Conservation (phyloP, 2,888 invertebrate species). For the Gnatocerus cornutus region DNA sequence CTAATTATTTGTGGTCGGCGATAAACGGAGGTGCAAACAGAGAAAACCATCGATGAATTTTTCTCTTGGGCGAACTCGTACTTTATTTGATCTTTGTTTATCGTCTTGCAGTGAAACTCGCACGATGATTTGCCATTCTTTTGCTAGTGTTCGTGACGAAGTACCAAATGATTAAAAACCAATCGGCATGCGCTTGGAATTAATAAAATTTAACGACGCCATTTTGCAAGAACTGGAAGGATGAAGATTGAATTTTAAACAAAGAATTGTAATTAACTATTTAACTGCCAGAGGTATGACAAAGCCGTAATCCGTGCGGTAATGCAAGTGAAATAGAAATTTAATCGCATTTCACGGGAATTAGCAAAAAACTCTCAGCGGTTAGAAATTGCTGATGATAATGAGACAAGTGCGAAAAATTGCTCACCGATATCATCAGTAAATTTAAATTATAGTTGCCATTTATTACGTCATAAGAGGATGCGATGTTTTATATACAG, state of each 20-base stretch:
- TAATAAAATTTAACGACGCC: constrained; percentile 8
- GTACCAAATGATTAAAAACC: constrained; percentile 13
- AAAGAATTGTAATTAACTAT: not conserved
- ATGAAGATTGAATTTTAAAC: constrained; percentile 1
- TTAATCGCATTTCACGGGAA: too few relatives aligned
- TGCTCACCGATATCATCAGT: too few relatives aligned
- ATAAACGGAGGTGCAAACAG: constrained; percentile 9
- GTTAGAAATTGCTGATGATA: too few relatives aligned
- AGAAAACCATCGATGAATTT: constrained; percentile 2
- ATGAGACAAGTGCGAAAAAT: too few relatives aligned
- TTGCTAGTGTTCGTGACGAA: constrained; percentile 3
- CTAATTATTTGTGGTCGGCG: not conserved
- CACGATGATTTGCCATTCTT: constrained; percentile 6
- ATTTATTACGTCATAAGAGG: too few relatives aligned
- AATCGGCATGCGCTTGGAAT: constrained; percentile 4
- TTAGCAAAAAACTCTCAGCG: too few relatives aligned
- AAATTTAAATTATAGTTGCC: too few relatives aligned
- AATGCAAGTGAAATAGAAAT: too few relatives aligned
- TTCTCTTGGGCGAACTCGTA: not conserved
- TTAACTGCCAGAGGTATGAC: not conserved
- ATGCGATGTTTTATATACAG: too few relatives aligned
- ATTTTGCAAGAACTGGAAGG: not conserved
- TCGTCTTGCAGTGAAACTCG: constrained; percentile 6
- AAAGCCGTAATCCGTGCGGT: too few relatives aligned
- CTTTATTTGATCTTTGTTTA: constrained; percentile 10